phyloP scores from a whole-genome alignment of 1,140 invertebrate species.

The Cecropterus lyciades region DNA sequence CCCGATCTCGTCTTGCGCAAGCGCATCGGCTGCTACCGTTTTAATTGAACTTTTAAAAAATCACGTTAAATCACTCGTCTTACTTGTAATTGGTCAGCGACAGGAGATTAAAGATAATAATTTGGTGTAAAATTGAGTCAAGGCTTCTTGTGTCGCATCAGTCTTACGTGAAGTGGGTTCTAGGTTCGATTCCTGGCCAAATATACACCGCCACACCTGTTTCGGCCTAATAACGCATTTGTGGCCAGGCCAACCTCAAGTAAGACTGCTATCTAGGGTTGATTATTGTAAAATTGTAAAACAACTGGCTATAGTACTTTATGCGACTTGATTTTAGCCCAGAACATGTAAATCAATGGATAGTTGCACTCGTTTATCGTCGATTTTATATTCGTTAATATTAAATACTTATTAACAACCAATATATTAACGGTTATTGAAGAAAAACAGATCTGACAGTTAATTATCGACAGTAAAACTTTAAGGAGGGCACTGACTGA shows the following conservation, averaged over 20 bases:
- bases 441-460: neutral
- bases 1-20: constrained; percentile 55
- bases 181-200: too few relatives aligned
- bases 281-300: too few relatives aligned
- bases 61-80: constrained; percentile 43
- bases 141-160: too few relatives aligned
- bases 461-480: constrained; percentile 8
- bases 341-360: constrained; percentile 50
- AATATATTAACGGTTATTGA: constrained; percentile 1
- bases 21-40: constrained; percentile 55
- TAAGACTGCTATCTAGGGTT: too few relatives aligned
- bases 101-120: neutral
- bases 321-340: constrained; percentile 8
- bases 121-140: neutral
- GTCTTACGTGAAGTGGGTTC: too few relatives aligned
- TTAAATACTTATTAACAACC: constrained; percentile 21
- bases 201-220: too few relatives aligned
- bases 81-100: constrained; percentile 3
- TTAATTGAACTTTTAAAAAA: constrained; percentile 63
- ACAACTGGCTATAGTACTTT: neutral
- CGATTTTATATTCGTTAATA: constrained; percentile 48
- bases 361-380: constrained; percentile 46
- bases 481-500: too few relatives aligned
- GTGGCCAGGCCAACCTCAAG: too few relatives aligned
- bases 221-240: too few relatives aligned